These are phyloP conservation scores for Lerema accius DNA, from an alignment of 1,140 invertebrate species.

Conservation along the genomic window DNA sequence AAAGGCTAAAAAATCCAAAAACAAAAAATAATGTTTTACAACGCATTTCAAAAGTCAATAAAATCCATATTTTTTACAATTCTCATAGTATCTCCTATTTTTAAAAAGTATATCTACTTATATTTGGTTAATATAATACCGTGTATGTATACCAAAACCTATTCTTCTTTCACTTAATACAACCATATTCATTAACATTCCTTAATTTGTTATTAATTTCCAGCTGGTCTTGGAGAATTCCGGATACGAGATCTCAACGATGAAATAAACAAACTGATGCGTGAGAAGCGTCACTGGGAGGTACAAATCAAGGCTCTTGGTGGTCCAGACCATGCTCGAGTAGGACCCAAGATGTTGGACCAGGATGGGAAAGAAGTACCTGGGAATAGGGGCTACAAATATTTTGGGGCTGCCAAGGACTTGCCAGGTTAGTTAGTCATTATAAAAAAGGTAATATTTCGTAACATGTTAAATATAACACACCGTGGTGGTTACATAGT, in stretches of 20 bases:
- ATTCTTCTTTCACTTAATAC: too few relatives aligned
- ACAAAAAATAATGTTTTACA: conserved; percentile 31
- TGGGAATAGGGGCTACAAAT: conserved; percentile 99
- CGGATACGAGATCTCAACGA: conserved; percentile 99
- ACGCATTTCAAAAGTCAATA: background rate
- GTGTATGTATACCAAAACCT: too few relatives aligned
- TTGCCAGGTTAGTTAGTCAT: conserved; percentile 87
- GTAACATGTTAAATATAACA: too few relatives aligned
- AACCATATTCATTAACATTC: background rate
- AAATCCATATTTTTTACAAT: too few relatives aligned
- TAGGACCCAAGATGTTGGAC: conserved; percentile 97
- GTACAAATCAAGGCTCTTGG: conserved; percentile 97
- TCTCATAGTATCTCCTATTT: background rate
- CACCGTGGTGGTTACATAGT: too few relatives aligned
- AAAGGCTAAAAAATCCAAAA: conserved; percentile 39
- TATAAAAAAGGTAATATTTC: too few relatives aligned
- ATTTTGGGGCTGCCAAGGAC: conserved; percentile 99
- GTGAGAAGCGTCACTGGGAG: conserved; percentile 99
- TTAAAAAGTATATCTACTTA: too few relatives aligned
- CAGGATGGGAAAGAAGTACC: conserved; percentile 98
- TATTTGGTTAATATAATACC: background rate
- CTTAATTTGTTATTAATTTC: conserved; percentile 24
- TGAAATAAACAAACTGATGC: conserved; percentile 98
- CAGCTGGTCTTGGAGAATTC: conserved; percentile 98
- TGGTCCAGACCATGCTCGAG: conserved; percentile 96